These are phyloP conservation scores for Drosophila sucinea DNA, from an alignment of 1,140 invertebrate species.

Conservation along the genomic window DNA sequence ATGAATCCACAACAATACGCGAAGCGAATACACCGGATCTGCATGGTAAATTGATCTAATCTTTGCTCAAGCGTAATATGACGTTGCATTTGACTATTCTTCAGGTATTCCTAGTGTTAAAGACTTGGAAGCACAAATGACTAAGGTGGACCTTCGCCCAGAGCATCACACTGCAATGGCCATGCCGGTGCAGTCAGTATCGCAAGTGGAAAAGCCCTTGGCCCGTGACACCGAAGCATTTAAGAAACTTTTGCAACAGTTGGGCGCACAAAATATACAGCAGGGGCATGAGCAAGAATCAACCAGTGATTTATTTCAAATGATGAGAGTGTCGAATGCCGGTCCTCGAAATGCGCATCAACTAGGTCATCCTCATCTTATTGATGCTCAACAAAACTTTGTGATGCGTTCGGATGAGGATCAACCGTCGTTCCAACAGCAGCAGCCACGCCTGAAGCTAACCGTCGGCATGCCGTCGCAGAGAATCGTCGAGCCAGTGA, in stretches of 20 bases:
- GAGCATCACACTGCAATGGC: slow-evolving; percentile 19
- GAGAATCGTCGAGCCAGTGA: slow-evolving; percentile 9
- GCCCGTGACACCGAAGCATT: slow-evolving; percentile 62
- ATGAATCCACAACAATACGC: slow-evolving; percentile 15
- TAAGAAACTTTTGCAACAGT: slow-evolving; percentile 62
- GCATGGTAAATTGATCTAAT: slow-evolving; percentile 37
- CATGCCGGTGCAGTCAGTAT: slow-evolving; percentile 7
- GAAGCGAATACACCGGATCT: slow-evolving; percentile 30
- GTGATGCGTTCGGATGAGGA: slow-evolving; percentile 9
- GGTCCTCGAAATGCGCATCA: slow-evolving; percentile 1
- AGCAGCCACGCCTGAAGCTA: slow-evolving; percentile 11
- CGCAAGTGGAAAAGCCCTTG: slow-evolving; percentile 41
- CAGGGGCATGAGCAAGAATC: slow-evolving; percentile 5
- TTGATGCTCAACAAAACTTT: slow-evolving; percentile 20
- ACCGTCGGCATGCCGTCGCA: slow-evolving; percentile 16
- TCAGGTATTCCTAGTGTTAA: slow-evolving; percentile 69
- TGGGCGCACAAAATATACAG: slow-evolving; percentile 45
- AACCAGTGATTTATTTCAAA: slow-evolving; percentile 17
- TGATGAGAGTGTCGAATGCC: slow-evolving; percentile 16
- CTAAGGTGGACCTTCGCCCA: slow-evolving; percentile 56
- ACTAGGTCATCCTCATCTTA: slow-evolving; percentile 3
- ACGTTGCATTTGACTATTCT: neutral
- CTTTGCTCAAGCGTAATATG: neutral
- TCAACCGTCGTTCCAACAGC: slow-evolving; percentile 5
- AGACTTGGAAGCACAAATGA: slow-evolving; percentile 71